Conservation (phyloP, 2,113 vertebrate genomes). For the Zosterops pallidus region DNA sequence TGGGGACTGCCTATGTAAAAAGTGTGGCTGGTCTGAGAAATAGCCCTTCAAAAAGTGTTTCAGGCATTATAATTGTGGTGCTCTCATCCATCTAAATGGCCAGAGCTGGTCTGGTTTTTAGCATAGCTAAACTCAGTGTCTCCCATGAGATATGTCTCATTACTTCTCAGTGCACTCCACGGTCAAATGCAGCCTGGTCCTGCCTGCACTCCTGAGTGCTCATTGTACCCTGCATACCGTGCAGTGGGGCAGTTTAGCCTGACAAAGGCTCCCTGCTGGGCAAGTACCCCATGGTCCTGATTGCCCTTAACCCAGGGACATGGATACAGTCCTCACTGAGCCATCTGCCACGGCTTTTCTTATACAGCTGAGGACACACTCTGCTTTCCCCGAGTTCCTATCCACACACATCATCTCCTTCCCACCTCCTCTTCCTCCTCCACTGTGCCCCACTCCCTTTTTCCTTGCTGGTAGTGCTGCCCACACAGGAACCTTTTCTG, state of each 20-base stretch:
- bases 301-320: background rate
- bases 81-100: background rate
- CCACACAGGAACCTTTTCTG: background rate
- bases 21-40: background rate
- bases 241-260: background rate
- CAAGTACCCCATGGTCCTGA: background rate
- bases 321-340: background rate
- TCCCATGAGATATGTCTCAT: background rate
- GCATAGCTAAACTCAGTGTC: background rate
- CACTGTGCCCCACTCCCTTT: fast-evolving
- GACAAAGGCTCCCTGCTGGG: background rate
- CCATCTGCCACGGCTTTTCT: background rate
- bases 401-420: background rate
- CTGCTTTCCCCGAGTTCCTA: background rate
- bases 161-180: fast-evolving
- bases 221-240: background rate
- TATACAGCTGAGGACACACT: background rate
- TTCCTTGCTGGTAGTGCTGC: background rate
- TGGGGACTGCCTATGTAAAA: background rate
- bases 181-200: background rate
- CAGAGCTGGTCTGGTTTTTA: background rate
- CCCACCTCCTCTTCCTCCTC: background rate
- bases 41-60: background rate
- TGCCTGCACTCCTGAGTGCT: background rate
- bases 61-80: background rate